phyloP scores from a whole-genome alignment of 1,140 invertebrate species.

The Ceratoteleas bidentatus region DNA sequence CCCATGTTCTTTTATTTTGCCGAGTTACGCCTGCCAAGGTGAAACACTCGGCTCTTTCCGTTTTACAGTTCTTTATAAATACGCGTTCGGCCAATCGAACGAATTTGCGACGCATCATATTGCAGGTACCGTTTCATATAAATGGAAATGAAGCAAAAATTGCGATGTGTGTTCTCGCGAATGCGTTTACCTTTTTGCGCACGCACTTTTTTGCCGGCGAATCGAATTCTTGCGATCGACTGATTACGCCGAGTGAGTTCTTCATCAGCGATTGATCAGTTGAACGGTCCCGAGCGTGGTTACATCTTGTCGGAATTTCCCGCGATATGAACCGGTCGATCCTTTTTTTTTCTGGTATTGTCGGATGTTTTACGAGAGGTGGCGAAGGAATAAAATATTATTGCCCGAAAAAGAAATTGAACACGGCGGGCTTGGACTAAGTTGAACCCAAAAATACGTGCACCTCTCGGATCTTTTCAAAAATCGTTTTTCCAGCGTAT shows the following conservation, averaged over 20 bases:
- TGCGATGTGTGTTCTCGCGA: slow-evolving; percentile 24
- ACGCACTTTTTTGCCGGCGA: slow-evolving; percentile 10
- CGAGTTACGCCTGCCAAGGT: neutral
- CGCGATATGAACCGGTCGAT: slow-evolving; percentile 9
- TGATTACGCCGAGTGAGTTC: slow-evolving; percentile 13
- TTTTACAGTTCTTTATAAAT: slow-evolving; percentile 30
- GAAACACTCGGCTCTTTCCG: neutral
- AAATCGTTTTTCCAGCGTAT: too few relatives aligned
- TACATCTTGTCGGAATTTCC: slow-evolving; percentile 5
- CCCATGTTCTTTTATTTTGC: neutral
- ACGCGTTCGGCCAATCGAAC: slow-evolving; percentile 20
- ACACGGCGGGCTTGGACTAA: too few relatives aligned
- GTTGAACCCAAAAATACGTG: too few relatives aligned
- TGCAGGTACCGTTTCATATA: slow-evolving; percentile 57
- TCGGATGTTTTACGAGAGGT: neutral
- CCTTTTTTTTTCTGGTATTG: slow-evolving; percentile 22
- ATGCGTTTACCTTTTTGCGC: slow-evolving; percentile 42
- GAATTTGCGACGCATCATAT: slow-evolving; percentile 50
- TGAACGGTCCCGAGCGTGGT: neutral
- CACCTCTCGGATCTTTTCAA: too few relatives aligned
- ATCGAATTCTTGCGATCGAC: slow-evolving; percentile 13
- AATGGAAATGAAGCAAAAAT: slow-evolving; percentile 63
- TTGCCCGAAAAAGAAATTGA: too few relatives aligned
- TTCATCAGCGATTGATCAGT: neutral
- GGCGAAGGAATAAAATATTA: too few relatives aligned